Evolutionary conservation across 2,113 vertebrate genomes (phyloP).

Genomic region (Pollimyrus isidori): DNA sequence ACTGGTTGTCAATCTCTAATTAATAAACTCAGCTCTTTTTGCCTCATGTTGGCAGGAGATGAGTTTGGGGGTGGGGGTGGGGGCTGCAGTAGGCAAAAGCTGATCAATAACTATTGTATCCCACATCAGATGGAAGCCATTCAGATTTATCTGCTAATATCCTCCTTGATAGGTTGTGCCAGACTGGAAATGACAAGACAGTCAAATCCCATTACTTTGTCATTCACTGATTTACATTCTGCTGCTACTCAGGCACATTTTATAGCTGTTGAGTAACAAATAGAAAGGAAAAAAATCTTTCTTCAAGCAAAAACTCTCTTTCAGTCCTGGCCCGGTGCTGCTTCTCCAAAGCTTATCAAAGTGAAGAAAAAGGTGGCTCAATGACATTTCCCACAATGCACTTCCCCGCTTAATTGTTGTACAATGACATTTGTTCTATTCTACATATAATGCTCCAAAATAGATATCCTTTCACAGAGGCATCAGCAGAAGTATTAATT

Average conservation of each 20-base stretch:
- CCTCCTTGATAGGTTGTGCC: constrained; percentile 52
- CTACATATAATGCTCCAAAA: neutral
- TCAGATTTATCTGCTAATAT: constrained; percentile 80
- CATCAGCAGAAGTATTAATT: neutral
- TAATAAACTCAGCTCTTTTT: constrained; percentile 70
- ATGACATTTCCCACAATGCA: constrained; percentile 17
- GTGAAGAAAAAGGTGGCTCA: neutral
- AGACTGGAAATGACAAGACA: constrained; percentile 58
- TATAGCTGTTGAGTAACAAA: constrained; percentile 48
- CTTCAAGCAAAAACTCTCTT: constrained; percentile 13
- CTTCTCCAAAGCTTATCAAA: constrained; percentile 17
- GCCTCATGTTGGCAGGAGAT: constrained; percentile 33
- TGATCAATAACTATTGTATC: constrained; percentile 71
- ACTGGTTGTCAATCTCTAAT: constrained; percentile 80
- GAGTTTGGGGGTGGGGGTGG: neutral
- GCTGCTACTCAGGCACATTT: constrained; percentile 44
- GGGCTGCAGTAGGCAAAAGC: constrained; percentile 44
- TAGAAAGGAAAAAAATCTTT: constrained; percentile 36
- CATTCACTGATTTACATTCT: constrained; percentile 65
- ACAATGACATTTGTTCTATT: neutral
- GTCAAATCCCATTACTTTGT: constrained; percentile 55
- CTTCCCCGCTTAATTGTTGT: neutral
- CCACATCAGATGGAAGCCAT: constrained; percentile 53
- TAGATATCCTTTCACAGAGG: neutral
- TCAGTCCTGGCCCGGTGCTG: neutral